Base-by-base conservation (phyloP, 2,113 vertebrate genomes). In the Limanda limanda region DNA sequence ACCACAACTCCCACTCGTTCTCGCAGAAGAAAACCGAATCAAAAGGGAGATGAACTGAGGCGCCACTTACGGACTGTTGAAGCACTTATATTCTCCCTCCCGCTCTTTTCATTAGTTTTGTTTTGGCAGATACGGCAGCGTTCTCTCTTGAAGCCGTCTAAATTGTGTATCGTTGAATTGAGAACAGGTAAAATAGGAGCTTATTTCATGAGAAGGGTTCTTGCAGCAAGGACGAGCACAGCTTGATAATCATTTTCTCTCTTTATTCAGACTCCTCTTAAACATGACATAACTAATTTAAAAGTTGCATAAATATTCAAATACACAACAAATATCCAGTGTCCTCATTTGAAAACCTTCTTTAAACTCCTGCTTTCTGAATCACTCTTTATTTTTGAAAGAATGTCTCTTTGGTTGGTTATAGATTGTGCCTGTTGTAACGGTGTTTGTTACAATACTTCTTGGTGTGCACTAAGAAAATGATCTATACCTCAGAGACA, bases 31-130 rank as follows among this genome's bases (percentile, higher is more conserved):
- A 55, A 67, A 48, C 21, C 23, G 71, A 76, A 48, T 74, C 24
- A 51, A 75, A 78, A 67, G 35, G 20, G 56, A 77, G 55, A 76
- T 74, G 55, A 64, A 60, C 45, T 25, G 9, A 80, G 60, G 63
- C 55, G 2, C 1, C 3, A 31, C 56, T 74, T 52, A 56, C 24
- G 57, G 65, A 18, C 35, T 78, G 56, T 63, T 56, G 27, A 42
- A 63, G n/a, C 56, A 58, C 37, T 72, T 63, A 40, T 20, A 35
- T 57, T 69, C 15, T 52, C 27, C 7, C n/a, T 64, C 77, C 74
- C 40, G 56, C 27, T 57, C 62, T 55, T 70, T 72, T 75, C 40
- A 75, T 59, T 68, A 54, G 27, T 52, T 52, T 10, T 68, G 42
- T 82, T 77, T 76, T 60, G 4, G 25, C 20, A 58, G 65, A 56